phyloP scores from a whole-genome alignment of 2,113 vertebrate species.

The Saccopteryx bilineata region DNA sequence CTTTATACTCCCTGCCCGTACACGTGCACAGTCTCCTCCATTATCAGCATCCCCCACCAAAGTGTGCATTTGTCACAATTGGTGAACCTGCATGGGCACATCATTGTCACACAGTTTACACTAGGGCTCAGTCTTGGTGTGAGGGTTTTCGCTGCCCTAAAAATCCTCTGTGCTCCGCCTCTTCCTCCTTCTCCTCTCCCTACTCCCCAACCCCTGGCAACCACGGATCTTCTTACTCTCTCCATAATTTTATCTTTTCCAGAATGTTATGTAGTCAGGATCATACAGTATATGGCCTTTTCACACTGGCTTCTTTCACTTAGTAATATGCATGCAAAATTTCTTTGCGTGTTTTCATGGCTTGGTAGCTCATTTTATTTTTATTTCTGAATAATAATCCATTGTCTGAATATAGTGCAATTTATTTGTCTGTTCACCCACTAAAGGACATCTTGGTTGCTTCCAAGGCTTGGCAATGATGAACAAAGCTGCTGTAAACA shows the following conservation, averaged over 20 bases:
- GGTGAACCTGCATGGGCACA: neutral
- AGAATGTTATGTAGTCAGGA: neutral
- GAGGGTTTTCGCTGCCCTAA: neutral
- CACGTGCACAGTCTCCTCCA: neutral
- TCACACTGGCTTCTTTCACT: neutral
- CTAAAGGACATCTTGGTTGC: neutral
- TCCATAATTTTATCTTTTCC: neutral
- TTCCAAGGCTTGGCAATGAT: neutral
- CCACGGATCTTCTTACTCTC: neutral
- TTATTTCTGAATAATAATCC: neutral
- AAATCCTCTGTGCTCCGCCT: neutral
- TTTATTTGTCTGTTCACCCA: neutral
- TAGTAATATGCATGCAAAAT: neutral
- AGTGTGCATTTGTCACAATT: neutral
- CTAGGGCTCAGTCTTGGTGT: neutral
- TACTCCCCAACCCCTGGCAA: neutral
- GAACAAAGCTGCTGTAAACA: neutral
- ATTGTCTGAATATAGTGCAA: neutral
- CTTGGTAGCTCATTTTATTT: neutral
- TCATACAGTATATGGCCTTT: neutral
- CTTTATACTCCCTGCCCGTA: neutral
- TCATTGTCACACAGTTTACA: neutral
- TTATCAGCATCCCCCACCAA: neutral
- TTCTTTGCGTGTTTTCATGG: neutral
- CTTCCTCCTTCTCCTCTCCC: too few relatives aligned